phyloP scores from a whole-genome alignment of 2,113 vertebrate genomes.

The Myocastor coypus region DNA sequence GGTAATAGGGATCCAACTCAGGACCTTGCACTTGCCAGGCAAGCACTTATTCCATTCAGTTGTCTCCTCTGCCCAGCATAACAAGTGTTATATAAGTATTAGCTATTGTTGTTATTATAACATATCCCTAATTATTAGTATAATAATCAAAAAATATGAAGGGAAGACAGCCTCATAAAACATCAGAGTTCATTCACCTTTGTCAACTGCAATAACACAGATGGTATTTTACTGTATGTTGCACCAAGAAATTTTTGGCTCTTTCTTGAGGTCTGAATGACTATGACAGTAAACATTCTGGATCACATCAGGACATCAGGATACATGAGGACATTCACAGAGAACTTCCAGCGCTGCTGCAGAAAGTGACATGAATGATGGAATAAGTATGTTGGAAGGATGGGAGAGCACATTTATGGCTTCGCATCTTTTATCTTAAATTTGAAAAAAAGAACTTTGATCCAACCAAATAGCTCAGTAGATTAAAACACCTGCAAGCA shows the following conservation, averaged over 20 bases:
- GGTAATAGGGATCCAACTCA: too few species aligned
- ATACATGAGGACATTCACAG: background rate
- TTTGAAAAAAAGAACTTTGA: background rate
- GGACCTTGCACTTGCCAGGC: too few species aligned
- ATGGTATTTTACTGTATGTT: too few species aligned
- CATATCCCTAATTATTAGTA: too few species aligned
- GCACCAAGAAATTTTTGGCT: background rate
- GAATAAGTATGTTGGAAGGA: background rate
- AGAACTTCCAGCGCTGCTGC: background rate
- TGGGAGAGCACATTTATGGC: background rate
- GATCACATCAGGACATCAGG: background rate
- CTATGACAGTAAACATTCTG: background rate
- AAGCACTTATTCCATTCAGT: too few species aligned
- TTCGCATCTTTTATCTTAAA: background rate
- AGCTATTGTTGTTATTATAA: too few species aligned
- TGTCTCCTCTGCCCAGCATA: too few species aligned
- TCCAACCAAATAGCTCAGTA: too few species aligned
- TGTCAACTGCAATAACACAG: background rate
- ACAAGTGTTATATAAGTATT: too few species aligned
- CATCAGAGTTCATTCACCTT: background rate
- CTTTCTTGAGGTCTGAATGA: background rate
- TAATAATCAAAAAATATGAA: background rate
- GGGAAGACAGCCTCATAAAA: background rate
- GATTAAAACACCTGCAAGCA: too few species aligned
- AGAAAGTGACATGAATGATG: background rate